Evolutionary conservation across 2,888 invertebrate genomes (phyloP), one percentile per base, ranked within the genome.

Genomic region (Cryptops parisi): DNA sequence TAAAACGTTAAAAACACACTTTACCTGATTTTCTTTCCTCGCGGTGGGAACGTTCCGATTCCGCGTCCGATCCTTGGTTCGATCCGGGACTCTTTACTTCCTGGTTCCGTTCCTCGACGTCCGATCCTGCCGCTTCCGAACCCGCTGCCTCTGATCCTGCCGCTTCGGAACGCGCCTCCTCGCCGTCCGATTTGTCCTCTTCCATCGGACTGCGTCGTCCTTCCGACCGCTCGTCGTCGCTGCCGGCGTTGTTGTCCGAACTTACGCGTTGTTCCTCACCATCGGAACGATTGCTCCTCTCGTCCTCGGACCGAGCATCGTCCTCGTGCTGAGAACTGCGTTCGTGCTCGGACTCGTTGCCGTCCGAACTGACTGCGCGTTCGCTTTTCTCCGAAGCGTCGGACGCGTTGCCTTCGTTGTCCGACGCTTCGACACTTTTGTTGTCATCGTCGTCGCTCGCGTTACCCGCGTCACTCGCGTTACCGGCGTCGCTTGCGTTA

Each of bases 151-250:
- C 23, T 4, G 43, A 23, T 4, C 12, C 23, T 2, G 6, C 43
- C 3, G 43, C 43, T 41, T 41, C 43, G 43, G 43, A 41, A 40
- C 21, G 17, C 24, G 22, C 46, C n/a, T 21, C 17, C 46, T 46
- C 24, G 46, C 25, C 46, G 46, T 46, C 46, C 43, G 43, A 41
- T 22, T 12, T 17, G 3, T 40, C 41, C 3, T 41, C 6, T 41
- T 41, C 43, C 9, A 6, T 23, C n/a, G 43, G 21, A n/a, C 5
- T 6, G 3, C 22, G 45, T 45, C 21, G 15, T 45, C 45, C 21
- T 45, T 46, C 24, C 23, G 46, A 46, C 46, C 25, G 46, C 2
- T 45, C 45, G 19, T 46, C 46, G 46, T 46, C 12, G 15, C 24
- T 24, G 2, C 17, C 12, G 6, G 22, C 46, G 2, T 22, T 3